Base-by-base conservation (phyloP, 2,888 invertebrate species). In the Flabesymbios commensalis region DNA sequence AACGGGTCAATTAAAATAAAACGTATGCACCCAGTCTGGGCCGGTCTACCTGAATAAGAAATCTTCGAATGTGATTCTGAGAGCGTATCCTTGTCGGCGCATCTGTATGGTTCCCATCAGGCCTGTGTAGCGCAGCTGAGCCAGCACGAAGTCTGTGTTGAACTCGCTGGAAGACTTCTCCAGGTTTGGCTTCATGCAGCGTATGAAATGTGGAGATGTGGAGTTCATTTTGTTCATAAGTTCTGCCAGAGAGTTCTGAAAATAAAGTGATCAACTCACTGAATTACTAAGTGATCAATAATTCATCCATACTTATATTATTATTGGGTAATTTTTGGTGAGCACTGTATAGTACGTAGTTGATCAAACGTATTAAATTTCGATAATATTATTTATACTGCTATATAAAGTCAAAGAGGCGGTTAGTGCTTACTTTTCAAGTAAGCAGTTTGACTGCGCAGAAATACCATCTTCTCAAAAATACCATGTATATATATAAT, bases 181-280 rank as follows among this genome's bases (percentile, higher is more conserved):
- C 29, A 52, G 48, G 51, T 71, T 71, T 22, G 71, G 68, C 54
- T 71, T 71, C 61, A 71, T 68, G 33, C 72, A 78, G 28, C 75
- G 66, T 3, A 79, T 70, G 55, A 79, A 78, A 56, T 78, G 76
- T 19, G 78, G 75, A 7, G 68, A 62, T 10, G 74, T 65, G 5
- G 63, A 58, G 41, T 72, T 71, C 48, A 79, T 68, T 51, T 76
- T 75, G 1, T 63, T 57, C 65, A 76, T 71, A 22, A 79, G 67
- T 17, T 77, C 77, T 41, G 67, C 64, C 43, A 79, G 65, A n/a
- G 79, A 79, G 67, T 77, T 77, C 79, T 79, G 66, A 33, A 63
- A 64, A 33, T 17, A 39, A 4, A 26, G 4, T 14, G 32, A 17
- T 14, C 7, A 17, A 22, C 7, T 10, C 19, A 45, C 45, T 14